Evolutionary conservation across 2,797 vertebrate species (phyloP), one percentile per base, ranked within the genome.

Genomic region (Pangasius djambal): DNA sequence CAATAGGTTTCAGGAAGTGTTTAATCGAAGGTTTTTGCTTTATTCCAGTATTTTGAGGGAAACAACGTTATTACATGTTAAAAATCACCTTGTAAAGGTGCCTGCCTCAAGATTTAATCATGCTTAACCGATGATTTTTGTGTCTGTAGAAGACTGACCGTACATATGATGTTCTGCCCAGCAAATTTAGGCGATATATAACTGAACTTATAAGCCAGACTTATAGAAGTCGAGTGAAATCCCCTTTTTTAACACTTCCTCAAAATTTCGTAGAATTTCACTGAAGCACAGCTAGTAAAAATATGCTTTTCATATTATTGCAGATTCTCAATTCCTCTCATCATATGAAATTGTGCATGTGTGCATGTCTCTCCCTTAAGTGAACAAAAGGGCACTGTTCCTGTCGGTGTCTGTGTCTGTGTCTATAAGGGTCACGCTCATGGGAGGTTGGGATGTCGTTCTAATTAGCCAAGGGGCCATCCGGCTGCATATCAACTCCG

Each of bases 391-490:
- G 40, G 37, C 61, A 84, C 59, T 67, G 15, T 84, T 67, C 13
- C 37, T 50, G 22, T 83, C 4, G 57, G 44, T 40, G 40, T 3
- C 40, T 40, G 55, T 40, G 13, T 65, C 20, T 50, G 13, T 65
- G 78, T 88, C 40, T 90, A 34, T 72, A 16, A 34, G n/a, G 50
- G 74, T 63, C 48, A 78, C 12, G 55, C 57, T 86, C 61, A 44
- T 65, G 55, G 22, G 44, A 87, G 77, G 40, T 59, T 48, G 70
- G 44, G n/a, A 72, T 74, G 40, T 55, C 50, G 59, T 81, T 89
- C 74, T 75, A 63, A 79, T 91, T 91, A 87, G 10, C 78, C 63
- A 84, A 3, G 70, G 22, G 77, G 59, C 85, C 83, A 25, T 82
- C 83, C 65, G 20, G 70, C 31, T 85, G 79, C n/a, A 6, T 77